Evolutionary conservation across 1,140 invertebrate genomes (phyloP).

Genomic region (Drosophila leontia): DNA sequence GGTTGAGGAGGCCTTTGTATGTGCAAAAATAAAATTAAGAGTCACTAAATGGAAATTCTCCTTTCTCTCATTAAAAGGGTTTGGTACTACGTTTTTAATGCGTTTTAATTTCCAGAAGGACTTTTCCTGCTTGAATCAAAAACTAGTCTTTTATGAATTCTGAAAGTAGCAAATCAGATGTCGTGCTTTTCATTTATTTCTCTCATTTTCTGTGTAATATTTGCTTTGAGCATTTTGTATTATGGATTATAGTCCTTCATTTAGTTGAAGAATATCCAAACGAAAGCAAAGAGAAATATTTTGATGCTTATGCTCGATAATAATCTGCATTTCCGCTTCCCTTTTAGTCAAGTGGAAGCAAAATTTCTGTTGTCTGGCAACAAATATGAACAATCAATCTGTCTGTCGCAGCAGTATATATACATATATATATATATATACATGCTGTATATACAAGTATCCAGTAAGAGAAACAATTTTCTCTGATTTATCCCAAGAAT

Average conservation of each 20-base stretch:
- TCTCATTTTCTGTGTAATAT: too few relatives aligned
- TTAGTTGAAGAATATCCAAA: not conserved
- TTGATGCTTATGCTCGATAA: slow-evolving; percentile 23
- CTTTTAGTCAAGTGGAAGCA: slow-evolving; percentile 27
- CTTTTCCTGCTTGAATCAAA: not conserved
- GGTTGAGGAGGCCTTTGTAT: slow-evolving; percentile 1
- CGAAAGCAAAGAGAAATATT: slow-evolving; percentile 24
- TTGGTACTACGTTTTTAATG: not conserved
- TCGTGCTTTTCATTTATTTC: not conserved
- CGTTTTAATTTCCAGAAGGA: not conserved
- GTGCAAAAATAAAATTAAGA: not conserved
- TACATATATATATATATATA: slow-evolving; percentile 1
- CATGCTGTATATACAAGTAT: slow-evolving; percentile 15
- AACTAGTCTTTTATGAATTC: not conserved
- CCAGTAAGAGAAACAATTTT: slow-evolving; percentile 5
- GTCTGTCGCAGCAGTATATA: not conserved
- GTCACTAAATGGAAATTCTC: slow-evolving; percentile 6
- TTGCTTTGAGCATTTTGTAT: not conserved
- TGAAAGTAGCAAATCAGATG: not conserved
- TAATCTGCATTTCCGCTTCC: slow-evolving; percentile 37
- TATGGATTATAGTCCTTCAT: not conserved
- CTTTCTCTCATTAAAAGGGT: not conserved
- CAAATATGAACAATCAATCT: slow-evolving; percentile 59
- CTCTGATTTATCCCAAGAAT: slow-evolving; percentile 14
- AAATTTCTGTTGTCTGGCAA: slow-evolving; percentile 39